A percentile compares a stretch with the other conserved stretches of the same genome.
Evolutionary conservation across 1,140 invertebrate genomes (phyloP).

Genomic region (Harpegnathos saltator): DNA sequence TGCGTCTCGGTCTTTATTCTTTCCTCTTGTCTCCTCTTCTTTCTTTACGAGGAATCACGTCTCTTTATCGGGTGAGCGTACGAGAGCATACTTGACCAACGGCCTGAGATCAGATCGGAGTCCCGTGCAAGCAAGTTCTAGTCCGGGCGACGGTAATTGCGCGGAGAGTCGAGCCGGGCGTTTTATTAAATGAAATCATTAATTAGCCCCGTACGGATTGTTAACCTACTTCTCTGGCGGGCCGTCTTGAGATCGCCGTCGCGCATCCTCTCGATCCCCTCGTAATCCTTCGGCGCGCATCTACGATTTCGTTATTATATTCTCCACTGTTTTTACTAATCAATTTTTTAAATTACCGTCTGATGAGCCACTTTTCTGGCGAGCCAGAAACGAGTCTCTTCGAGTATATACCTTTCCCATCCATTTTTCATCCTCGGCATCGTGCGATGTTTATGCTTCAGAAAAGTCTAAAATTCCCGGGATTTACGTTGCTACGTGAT

Average conservation of each 20-base stretch:
- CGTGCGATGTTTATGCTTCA: background rate
- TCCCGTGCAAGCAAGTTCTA: slow-evolving; percentile 31
- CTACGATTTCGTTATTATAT: slow-evolving; percentile 41
- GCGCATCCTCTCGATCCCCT: background rate
- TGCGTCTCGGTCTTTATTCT: too few species aligned
- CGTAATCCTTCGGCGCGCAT: slow-evolving; percentile 29
- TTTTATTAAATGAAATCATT: slow-evolving; percentile 62
- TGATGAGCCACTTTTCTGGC: slow-evolving; percentile 4
- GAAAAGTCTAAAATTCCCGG: too few species aligned
- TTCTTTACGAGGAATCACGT: background rate
- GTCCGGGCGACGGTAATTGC: slow-evolving; percentile 39
- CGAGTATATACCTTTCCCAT: background rate
- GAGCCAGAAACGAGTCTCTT: slow-evolving; percentile 28
- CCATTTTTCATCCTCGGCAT: background rate
- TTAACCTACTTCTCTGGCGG: slow-evolving; percentile 54
- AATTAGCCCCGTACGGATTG: slow-evolving; percentile 61
- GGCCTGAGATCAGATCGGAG: background rate
- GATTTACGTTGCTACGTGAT: too few species aligned
- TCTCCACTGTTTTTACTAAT: slow-evolving; percentile 33
- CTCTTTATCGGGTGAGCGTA: background rate
- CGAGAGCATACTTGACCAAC: slow-evolving; percentile 6
- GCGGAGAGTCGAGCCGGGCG: slow-evolving; percentile 29
- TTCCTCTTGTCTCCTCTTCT: background rate
- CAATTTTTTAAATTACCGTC: slow-evolving; percentile 50
- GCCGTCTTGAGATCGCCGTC: slow-evolving; percentile 1